phyloP scores from a whole-genome alignment of 64 coral and sea anemone species.

The Hydrozoanthus tunicans region DNA sequence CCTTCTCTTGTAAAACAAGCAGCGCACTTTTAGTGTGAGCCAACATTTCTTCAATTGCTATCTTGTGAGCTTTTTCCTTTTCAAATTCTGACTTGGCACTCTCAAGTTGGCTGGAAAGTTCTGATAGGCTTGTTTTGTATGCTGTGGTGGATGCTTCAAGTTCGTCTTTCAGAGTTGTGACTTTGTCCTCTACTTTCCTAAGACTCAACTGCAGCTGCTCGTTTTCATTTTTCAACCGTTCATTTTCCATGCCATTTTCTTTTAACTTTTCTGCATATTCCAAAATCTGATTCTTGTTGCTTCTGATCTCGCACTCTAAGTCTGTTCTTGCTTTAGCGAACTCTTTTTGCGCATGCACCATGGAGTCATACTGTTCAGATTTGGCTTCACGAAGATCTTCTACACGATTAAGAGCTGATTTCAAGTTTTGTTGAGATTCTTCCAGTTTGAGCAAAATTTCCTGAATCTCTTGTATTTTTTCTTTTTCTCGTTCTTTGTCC shows the following conservation, averaged over 20 bases:
- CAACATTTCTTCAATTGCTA: conserved; percentile 65
- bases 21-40: conserved; percentile 60
- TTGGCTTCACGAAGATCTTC: conserved; percentile 63
- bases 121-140: conserved; percentile 13
- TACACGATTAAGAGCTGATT: conserved; percentile 27
- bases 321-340: conserved; percentile 53
- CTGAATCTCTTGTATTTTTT: conserved; percentile 36
- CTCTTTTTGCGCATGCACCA: conserved; percentile 55
- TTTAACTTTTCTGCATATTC: conserved; percentile 40
- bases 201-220: neutral
- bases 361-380: conserved; percentile 50
- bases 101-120: conserved; percentile 55
- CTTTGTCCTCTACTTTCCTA: neutral
- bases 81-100: conserved; percentile 28
- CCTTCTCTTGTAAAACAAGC: conserved; percentile 9
- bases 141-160: neutral
- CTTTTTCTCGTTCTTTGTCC: conserved; percentile 3
- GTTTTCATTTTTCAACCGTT: conserved; percentile 47
- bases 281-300: conserved; percentile 2
- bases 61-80: conserved; percentile 38
- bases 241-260: neutral
- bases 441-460: conserved; percentile 32
- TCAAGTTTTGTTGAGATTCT: conserved; percentile 42
- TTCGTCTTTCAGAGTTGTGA: conserved; percentile 1
- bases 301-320: conserved; percentile 47